Evolutionary conservation across 2,113 vertebrate species (phyloP).

Genomic region (Percopsis transmontana): DNA sequence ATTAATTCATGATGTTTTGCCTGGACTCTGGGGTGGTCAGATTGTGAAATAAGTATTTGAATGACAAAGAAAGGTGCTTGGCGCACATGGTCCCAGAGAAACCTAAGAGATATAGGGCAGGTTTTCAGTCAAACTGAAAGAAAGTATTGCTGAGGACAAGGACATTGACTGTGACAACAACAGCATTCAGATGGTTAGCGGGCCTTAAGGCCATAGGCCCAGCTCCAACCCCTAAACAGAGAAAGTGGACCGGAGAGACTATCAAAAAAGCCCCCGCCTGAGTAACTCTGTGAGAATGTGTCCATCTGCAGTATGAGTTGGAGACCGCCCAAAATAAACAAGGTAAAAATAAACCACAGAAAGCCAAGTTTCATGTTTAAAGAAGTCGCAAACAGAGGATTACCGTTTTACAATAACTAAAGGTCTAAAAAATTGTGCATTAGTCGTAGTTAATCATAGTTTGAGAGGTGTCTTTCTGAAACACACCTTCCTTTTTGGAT

Average conservation of each 20-base stretch:
- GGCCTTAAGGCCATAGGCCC: conserved; percentile 9
- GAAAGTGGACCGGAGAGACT: conserved; percentile 26
- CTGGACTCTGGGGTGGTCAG: conserved; percentile 5
- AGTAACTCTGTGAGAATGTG: conserved; percentile 73
- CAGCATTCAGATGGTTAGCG: conserved; percentile 22
- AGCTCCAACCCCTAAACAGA: conserved; percentile 30
- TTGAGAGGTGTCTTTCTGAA: neutral
- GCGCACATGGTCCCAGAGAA: neutral
- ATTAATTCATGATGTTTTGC: conserved; percentile 28
- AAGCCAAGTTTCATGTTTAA: conserved; percentile 66
- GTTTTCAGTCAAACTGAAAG: conserved; percentile 3
- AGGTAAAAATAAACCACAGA: conserved; percentile 78
- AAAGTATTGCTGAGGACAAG: conserved; percentile 24
- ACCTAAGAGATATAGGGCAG: neutral
- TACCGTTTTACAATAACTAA: conserved; percentile 62
- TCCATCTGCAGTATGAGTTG: conserved; percentile 71
- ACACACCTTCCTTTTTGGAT: too few species aligned
- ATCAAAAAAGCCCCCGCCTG: conserved; percentile 48
- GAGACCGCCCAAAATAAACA: conserved; percentile 77
- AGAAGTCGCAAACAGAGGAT: conserved; percentile 69
- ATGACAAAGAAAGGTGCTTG: conserved; percentile 8
- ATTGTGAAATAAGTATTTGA: conserved; percentile 20
- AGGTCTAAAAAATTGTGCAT: conserved; percentile 61
- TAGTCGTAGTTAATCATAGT: conserved; percentile 33
- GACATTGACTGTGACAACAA: conserved; percentile 22